These are phyloP conservation scores for Brachyrhaphis roseni DNA, from an alignment of 2,797 vertebrate genomes.

Conservation along the genomic window DNA sequence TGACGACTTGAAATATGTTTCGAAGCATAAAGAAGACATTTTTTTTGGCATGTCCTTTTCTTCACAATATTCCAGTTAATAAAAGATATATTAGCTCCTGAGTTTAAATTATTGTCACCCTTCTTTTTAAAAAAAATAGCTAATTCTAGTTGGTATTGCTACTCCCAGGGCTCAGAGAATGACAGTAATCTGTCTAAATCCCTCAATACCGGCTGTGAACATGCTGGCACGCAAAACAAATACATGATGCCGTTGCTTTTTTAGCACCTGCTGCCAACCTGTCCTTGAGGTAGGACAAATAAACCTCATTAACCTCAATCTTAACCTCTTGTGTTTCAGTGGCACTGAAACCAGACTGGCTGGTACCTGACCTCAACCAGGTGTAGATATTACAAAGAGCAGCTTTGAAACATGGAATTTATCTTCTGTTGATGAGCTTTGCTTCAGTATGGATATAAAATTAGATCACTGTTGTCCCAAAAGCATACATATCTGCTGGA, in stretches of 20 bases:
- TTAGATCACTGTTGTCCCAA: constrained; percentile 11
- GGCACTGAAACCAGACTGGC: constrained; percentile 3
- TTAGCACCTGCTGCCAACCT: constrained; percentile 19
- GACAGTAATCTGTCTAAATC: constrained; percentile 20
- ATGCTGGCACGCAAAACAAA: constrained; percentile 27
- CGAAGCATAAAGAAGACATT: background rate
- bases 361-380: background rate
- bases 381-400: constrained; percentile 11
- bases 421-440: background rate
- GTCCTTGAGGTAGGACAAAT: constrained; percentile 24
- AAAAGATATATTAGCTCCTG: background rate
- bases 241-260: constrained; percentile 28
- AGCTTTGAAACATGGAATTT: background rate
- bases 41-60: background rate
- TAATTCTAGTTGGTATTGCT: background rate
- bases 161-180: background rate
- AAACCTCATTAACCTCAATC: constrained; percentile 30
- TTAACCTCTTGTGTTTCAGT: constrained; percentile 8
- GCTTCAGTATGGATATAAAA: constrained; percentile 18
- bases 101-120: background rate
- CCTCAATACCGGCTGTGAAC: constrained; percentile 17
- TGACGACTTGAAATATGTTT: background rate
- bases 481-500: constrained; percentile 4
- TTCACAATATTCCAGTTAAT: background rate
- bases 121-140: background rate